Base-by-base conservation (phyloP, 37 sponge, comb jelly and placozoan genomes). In the Haliclona indistincta region DNA sequence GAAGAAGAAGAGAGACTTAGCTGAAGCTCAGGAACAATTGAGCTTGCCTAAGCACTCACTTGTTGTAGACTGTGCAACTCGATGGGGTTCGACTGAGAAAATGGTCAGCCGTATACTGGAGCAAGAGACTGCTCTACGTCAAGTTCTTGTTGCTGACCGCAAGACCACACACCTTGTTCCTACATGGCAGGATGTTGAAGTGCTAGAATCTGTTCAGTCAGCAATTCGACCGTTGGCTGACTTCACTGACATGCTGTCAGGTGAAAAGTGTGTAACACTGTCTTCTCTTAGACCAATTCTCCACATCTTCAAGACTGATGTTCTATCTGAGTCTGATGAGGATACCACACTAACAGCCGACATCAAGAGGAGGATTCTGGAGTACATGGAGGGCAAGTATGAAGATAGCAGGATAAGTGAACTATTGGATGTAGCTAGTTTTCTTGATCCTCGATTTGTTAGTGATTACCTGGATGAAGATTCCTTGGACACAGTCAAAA, bases 101-200 rank as follows among this genome's bases (percentile, higher is more conserved):
- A 79, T 79, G 80, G 54, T 68, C 6, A 56, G 29, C 32, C n/a
- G 70, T 0, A 68, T 79, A 53, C 23, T 68, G 54, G 61, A 79
- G 38, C 80, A 79, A n/a, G 53, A 79, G 36, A 44, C 49, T 45
- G 69, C 80, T n/a, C 67, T 79, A 8, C 55, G 58, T 3, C 22
- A 41, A 55, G 70, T 79, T 7, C 70, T 79, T 11, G 34, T 69
- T 38, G 30, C 54, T 44, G 81, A 80, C 3, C 39, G 51, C 45
- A 80, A 80, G 32, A 38, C 71, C 6, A 23, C 58, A 17, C 81
- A 80, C 32, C 72, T 80, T 11, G 2, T 67, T 32, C 71, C 63
- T 42, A 62, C 53, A 3, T 80, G 81, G 81, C 81, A 80, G 29
- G 71, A 80, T 29, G 41, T 58, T 15, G 72, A 80, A 2, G 71